Percentiles rank a stretch among this genome's conserved stretches.
phyloP scores from a whole-genome alignment of 2,113 vertebrate genomes.

The Rafetus swinhoei region DNA sequence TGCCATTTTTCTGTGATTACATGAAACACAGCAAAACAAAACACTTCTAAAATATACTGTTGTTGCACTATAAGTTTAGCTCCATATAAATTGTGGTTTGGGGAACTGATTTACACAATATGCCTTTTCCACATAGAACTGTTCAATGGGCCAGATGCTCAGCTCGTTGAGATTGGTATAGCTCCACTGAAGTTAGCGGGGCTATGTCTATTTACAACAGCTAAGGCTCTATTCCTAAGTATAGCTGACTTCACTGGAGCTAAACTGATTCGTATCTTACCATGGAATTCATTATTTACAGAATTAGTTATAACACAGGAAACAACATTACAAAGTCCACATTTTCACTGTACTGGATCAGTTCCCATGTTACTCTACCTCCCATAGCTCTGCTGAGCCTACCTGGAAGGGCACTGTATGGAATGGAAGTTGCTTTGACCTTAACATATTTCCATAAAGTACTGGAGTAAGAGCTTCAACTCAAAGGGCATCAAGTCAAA shows the following conservation, averaged over 20 bases:
- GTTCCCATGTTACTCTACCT: not conserved
- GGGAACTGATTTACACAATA: not conserved
- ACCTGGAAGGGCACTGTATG: not conserved
- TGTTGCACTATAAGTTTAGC: not conserved
- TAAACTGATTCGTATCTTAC: not conserved
- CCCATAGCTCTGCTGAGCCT: not conserved
- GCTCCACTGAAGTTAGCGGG: not conserved
- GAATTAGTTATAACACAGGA: not conserved
- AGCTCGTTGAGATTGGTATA: not conserved
- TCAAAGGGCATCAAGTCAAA: not conserved
- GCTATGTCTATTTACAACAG: not conserved
- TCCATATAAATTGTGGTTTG: not conserved
- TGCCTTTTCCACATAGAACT: not conserved
- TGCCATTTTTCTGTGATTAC: slow-evolving; percentile 68
- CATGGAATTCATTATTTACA: not conserved
- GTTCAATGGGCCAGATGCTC: not conserved
- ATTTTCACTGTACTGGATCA: not conserved
- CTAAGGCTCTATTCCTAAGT: accelerated
- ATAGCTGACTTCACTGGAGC: not conserved
- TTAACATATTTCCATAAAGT: not conserved
- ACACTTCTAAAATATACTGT: not conserved
- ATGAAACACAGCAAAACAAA: not conserved
- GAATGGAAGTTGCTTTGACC: not conserved
- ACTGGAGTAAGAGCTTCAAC: not conserved
- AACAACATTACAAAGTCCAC: not conserved